phyloP scores from a whole-genome alignment of 2,113 vertebrate species.

The Saccopteryx bilineata region DNA sequence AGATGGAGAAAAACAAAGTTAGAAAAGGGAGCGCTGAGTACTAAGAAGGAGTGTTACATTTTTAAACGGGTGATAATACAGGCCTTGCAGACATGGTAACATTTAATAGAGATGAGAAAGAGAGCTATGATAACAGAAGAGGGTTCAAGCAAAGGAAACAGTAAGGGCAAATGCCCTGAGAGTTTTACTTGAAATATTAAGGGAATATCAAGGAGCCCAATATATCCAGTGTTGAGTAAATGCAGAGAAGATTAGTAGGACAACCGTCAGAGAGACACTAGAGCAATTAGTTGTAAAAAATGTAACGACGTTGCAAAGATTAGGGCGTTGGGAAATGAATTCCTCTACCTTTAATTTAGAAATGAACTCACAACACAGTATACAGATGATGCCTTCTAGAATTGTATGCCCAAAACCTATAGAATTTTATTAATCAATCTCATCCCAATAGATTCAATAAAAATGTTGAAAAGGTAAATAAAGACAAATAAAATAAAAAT shows the following conservation, averaged over 20 bases:
- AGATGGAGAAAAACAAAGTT: not conserved
- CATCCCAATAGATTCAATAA: too few species aligned
- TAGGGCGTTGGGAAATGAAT: not conserved
- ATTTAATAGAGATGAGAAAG: not conserved
- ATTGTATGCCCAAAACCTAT: too few species aligned
- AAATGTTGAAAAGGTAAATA: too few species aligned
- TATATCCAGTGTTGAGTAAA: not conserved
- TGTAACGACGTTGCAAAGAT: not conserved
- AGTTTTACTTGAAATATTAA: not conserved
- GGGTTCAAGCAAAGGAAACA: not conserved
- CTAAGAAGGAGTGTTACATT: not conserved
- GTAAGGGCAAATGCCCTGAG: not conserved
- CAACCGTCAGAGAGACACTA: not conserved
- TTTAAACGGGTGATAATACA: not conserved
- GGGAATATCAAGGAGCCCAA: not conserved
- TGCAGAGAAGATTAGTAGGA: not conserved
- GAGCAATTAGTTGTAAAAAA: not conserved
- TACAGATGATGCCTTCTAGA: too few species aligned
- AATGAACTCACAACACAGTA: not conserved
- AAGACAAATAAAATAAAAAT: not conserved
- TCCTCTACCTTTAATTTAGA: not conserved
- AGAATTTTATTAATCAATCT: too few species aligned
- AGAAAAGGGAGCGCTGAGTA: not conserved
- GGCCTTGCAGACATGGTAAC: not conserved
- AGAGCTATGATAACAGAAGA: not conserved